Evolutionary conservation across 1,140 invertebrate genomes (phyloP).

Genomic region (Galendromus occidentalis): DNA sequence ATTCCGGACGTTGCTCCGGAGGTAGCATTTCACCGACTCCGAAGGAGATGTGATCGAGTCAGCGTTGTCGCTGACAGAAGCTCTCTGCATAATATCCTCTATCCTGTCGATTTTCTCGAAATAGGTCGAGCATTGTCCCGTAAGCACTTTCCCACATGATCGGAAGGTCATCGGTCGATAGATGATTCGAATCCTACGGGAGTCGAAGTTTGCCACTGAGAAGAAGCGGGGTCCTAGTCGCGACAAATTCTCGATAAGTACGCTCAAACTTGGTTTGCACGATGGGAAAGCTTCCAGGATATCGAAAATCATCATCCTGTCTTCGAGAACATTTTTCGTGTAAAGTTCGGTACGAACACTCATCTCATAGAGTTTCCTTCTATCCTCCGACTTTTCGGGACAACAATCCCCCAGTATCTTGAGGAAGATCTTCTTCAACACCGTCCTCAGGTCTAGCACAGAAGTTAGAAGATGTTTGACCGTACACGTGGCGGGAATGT

Average conservation of each 20-base stretch:
- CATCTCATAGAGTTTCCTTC: not conserved
- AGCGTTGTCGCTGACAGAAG: too few relatives aligned
- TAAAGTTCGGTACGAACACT: not conserved
- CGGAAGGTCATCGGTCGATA: not conserved
- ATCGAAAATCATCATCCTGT: conserved; percentile 5
- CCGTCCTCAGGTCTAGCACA: not conserved
- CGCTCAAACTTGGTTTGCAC: not conserved
- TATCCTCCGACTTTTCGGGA: not conserved
- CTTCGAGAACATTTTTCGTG: not conserved
- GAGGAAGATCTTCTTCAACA: not conserved
- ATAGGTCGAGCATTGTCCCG: not conserved
- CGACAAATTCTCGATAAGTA: not conserved
- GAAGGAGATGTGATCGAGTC: too few relatives aligned
- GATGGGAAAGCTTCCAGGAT: not conserved
- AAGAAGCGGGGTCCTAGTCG: not conserved
- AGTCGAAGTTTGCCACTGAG: not conserved
- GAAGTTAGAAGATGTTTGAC: not conserved
- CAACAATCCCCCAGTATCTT: conserved; percentile 1
- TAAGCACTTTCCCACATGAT: not conserved
- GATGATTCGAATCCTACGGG: not conserved
- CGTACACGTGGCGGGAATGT: not conserved
- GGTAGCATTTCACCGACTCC: not conserved
- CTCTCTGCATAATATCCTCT: too few relatives aligned
- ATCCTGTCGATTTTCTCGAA: not conserved
- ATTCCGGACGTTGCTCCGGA: not conserved